Percentiles rank a stretch among this genome's conserved stretches.
Evolutionary conservation across 2,113 vertebrate genomes (phyloP).

Genomic region (Rutilus rutilus): DNA sequence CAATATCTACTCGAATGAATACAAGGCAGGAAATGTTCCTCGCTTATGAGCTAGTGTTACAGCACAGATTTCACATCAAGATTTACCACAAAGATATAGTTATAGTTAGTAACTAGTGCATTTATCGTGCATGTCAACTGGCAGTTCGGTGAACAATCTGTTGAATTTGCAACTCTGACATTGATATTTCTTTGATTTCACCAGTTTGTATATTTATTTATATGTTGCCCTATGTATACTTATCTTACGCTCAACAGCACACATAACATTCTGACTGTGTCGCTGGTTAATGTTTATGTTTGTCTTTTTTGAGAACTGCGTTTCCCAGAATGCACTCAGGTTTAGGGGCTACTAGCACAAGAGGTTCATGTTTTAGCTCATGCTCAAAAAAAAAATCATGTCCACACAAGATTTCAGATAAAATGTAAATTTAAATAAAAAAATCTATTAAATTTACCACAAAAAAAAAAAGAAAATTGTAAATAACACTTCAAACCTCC

Average conservation of each 20-base stretch:
- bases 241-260: background rate
- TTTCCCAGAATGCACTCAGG: slow-evolving; percentile 43
- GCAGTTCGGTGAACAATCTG: background rate
- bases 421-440: background rate
- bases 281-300: background rate
- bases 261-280: background rate
- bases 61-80: background rate
- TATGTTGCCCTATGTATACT: background rate
- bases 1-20: background rate
- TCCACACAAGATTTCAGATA: background rate
- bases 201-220: background rate
- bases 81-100: background rate
- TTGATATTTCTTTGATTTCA: slow-evolving; percentile 7
- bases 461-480: too few relatives aligned
- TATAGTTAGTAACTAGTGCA: background rate
- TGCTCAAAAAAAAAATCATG: background rate
- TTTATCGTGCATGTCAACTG: background rate
- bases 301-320: slow-evolving; percentile 24
- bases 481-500: background rate
- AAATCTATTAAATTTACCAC: background rate
- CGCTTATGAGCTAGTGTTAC: background rate
- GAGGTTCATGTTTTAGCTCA: background rate
- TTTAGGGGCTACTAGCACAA: slow-evolving; percentile 5
- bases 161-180: background rate
- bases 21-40: background rate